Evolutionary conservation across 2,113 vertebrate species (phyloP).

Genomic region (Sigmodon hispidus): DNA sequence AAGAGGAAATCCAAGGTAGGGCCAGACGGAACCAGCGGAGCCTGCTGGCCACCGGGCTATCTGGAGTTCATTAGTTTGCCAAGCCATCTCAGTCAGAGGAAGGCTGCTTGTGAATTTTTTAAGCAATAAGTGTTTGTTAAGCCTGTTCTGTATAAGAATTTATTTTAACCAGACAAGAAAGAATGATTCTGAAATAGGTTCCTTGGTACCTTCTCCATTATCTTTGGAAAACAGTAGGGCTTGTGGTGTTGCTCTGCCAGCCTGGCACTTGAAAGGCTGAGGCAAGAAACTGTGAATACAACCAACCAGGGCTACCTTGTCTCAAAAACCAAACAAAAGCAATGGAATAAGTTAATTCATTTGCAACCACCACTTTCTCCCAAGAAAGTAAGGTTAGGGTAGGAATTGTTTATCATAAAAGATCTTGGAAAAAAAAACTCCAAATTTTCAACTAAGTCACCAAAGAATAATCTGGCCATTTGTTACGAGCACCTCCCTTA

Average conservation of each 20-base stretch:
- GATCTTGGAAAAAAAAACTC: conserved; percentile 18
- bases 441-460: neutral
- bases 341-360: neutral
- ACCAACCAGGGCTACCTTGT: neutral
- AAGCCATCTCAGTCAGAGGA: conserved; percentile 65
- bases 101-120: conserved; percentile 63
- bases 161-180: neutral
- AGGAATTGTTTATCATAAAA: neutral
- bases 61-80: conserved; percentile 75
- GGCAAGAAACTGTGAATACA: neutral
- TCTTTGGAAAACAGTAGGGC: neutral
- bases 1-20: conserved; percentile 85
- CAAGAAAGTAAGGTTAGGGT: neutral
- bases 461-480: neutral
- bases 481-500: neutral
- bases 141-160: conserved; percentile 32
- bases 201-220: neutral
- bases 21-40: conserved; percentile 75
- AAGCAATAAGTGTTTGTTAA: neutral
- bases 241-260: neutral
- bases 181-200: conserved; percentile 13
- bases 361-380: neutral
- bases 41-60: conserved; percentile 76
- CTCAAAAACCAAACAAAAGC: neutral
- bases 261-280: neutral